These are phyloP conservation scores for Cochlearius cochlearius DNA, from an alignment of 2,113 vertebrate genomes.

Conservation along the genomic window DNA sequence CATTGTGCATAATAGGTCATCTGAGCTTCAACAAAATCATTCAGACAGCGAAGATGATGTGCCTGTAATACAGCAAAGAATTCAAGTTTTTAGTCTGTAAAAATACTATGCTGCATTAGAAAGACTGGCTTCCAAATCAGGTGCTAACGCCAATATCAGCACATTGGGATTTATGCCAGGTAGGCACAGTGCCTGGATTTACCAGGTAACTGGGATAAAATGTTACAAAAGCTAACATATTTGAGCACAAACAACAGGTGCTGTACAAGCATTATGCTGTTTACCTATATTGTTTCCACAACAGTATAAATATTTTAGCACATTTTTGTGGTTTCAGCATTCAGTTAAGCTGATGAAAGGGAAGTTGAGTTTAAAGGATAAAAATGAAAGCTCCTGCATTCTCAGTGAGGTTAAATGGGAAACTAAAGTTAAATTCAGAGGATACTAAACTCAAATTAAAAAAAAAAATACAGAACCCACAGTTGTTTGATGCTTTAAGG, in stretches of 20 bases:
- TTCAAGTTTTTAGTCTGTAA: neutral
- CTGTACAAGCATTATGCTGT: neutral
- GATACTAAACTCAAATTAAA: neutral
- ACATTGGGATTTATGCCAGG: neutral
- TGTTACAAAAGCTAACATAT: neutral
- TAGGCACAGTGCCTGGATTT: neutral
- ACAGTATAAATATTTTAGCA: neutral
- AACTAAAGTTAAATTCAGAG: neutral
- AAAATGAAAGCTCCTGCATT: neutral
- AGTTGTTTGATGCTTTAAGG: neutral
- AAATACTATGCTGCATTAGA: neutral
- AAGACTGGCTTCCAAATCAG: neutral
- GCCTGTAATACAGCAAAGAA: conserved; percentile 74
- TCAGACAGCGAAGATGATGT: conserved; percentile 95
- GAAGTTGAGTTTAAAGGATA: neutral
- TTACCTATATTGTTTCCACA: neutral
- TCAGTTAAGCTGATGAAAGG: neutral
- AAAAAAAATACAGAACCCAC: neutral
- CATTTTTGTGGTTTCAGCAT: neutral
- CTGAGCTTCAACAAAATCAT: conserved; percentile 97
- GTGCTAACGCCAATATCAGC: neutral
- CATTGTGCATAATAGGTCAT: conserved; percentile 96
- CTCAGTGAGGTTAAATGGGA: neutral
- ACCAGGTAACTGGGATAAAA: neutral
- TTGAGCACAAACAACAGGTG: neutral